These are phyloP conservation scores for Trissolcus basalis DNA, from an alignment of 1,140 invertebrate species.

Conservation along the genomic window DNA sequence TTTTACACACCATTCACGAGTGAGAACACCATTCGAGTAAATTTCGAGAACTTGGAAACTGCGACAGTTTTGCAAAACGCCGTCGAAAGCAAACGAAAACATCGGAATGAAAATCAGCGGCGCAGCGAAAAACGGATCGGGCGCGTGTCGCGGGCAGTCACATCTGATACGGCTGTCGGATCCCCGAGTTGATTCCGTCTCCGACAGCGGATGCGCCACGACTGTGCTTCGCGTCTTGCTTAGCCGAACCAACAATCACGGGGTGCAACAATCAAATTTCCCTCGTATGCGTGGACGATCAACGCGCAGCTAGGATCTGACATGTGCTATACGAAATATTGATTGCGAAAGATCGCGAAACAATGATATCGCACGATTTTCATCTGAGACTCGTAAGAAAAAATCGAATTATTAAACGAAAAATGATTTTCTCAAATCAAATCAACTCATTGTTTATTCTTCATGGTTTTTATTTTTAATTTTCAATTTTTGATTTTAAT, in stretches of 20 bases:
- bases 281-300: slow-evolving; percentile 55
- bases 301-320: slow-evolving; percentile 42
- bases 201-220: slow-evolving; percentile 64
- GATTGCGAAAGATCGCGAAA: slow-evolving; percentile 42
- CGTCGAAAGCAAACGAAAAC: neutral
- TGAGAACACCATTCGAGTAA: slow-evolving; percentile 3
- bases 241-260: slow-evolving; percentile 54
- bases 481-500: too few species aligned
- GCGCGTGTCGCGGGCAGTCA: slow-evolving; percentile 4
- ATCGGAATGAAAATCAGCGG: slow-evolving; percentile 8
- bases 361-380: slow-evolving; percentile 27
- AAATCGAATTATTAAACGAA: too few species aligned
- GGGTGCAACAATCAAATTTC: slow-evolving; percentile 62
- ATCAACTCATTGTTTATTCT: too few species aligned
- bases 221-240: slow-evolving; percentile 56
- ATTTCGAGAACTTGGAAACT: neutral
- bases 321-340: slow-evolving; percentile 42
- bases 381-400: too few species aligned
- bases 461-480: too few species aligned
- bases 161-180: slow-evolving; percentile 18
- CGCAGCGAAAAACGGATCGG: neutral
- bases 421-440: too few species aligned
- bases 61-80: neutral
- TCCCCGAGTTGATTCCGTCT: slow-evolving; percentile 52
- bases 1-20: slow-evolving; percentile 15